Evolutionary conservation across 2,888 invertebrate genomes (phyloP), one percentile per base, ranked within the genome.

Genomic region (Lydus trimaculatus): DNA sequence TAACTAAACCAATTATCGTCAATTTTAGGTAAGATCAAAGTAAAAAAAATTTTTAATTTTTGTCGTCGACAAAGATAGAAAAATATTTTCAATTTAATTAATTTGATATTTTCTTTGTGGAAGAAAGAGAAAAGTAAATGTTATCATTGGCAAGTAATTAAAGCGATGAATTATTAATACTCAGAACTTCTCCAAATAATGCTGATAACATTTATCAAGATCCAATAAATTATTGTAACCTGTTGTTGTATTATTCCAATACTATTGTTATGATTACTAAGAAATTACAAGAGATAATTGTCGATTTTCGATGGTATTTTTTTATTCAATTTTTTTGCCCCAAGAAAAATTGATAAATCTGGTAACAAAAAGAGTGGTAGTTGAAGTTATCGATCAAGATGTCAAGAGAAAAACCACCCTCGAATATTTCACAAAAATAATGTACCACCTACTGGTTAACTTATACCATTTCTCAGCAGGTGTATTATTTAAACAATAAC

Each of bases 361-460:
- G 48, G 9, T 48, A 48, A 48, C 48, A 48, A 48, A 48, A 48
- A 48, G 48, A 48, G 20, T 48, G 48, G 48, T 23, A 48, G 48
- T 48, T 48, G 60, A 36, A 20, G 60, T 20, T 60, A 60, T 60
- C 36, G 60, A 60, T 60, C 60, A 60, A 60, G 60, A 60, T 60
- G 60, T 60, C 60, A 60, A 31, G 31, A 20, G 31, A 36, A 60
- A 60, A 60, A 36, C 60, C 36, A 48, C 60, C 31, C 20, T 23
- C 36, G 60, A 11, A 60, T 60, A 60, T 60, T 31, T 60, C n/a
- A 11, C 31, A 23, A 20, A 58, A 13, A 60, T 60, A 36, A 60
- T 60, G 17, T 60, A 4, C 60, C 60, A 20, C 60, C 60, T 23
- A 36, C 36, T 15, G 33, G 15, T 36, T 36, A 36, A 28, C 33